A percentile compares a stretch with the other conserved stretches of the same genome.
These are phyloP conservation scores for Frankliniella intonsa DNA, from an alignment of 2,888 invertebrate genomes.

Conservation along the genomic window DNA sequence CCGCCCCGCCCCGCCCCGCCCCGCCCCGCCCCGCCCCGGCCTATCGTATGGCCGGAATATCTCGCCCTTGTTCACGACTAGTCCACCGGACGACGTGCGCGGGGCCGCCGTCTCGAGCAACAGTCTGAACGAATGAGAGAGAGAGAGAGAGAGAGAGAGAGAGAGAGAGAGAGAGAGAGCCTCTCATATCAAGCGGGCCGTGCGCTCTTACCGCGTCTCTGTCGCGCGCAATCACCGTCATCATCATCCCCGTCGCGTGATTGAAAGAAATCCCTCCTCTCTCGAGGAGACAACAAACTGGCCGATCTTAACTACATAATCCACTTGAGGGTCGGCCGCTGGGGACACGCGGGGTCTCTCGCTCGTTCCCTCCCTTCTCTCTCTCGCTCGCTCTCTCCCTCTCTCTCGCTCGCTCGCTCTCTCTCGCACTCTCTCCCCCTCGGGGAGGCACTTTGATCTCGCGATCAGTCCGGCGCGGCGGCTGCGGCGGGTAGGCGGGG, in stretches of 20 bases:
- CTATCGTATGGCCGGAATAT: no score
- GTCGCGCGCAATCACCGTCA: not conserved
- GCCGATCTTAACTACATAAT: not conserved
- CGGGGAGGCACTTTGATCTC: slow-evolving; percentile 17
- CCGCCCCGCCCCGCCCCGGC: no score
- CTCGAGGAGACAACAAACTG: not conserved
- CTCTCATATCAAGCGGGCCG: no score
- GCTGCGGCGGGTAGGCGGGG: not conserved
- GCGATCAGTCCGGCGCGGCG: not conserved
- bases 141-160: not conserved
- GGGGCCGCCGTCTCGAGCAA: not conserved
- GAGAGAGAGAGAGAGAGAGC: slow-evolving; percentile 22
- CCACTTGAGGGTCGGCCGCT: not conserved
- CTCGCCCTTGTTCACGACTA: no score
- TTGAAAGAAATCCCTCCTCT: not conserved
- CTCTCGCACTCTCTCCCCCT: not conserved
- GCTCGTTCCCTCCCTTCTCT: not conserved
- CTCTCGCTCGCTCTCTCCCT: not conserved
- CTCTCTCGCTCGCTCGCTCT: not conserved
- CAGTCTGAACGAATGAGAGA: not conserved
- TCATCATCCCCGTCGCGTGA: not conserved
- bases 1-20: not conserved
- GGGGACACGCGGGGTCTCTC: not conserved
- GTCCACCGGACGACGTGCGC: no score
- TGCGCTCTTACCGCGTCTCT: not conserved